These are phyloP conservation scores for Coelopa pilipes DNA, from an alignment of 2,888 invertebrate genomes.

Conservation along the genomic window DNA sequence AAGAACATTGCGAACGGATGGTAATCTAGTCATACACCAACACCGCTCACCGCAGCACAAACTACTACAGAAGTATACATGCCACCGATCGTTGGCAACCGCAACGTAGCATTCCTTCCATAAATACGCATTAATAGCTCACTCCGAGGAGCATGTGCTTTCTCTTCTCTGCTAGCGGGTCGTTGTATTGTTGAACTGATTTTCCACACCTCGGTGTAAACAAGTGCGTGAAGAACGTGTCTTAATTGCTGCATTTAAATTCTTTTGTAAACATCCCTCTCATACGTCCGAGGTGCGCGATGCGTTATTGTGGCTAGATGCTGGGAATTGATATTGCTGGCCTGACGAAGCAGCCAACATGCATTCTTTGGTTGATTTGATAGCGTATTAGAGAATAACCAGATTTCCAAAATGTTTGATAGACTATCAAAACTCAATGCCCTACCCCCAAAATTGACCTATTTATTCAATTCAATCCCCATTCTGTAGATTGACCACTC, in stretches of 20 bases:
- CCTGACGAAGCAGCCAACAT: not conserved
- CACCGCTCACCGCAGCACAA: not conserved
- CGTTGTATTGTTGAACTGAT: conserved; percentile 60
- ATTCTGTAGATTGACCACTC: too few species aligned
- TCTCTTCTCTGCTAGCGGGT: conserved; percentile 62
- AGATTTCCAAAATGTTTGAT: too few species aligned
- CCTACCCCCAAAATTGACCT: too few species aligned
- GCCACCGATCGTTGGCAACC: too few species aligned
- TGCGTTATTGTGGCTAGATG: not conserved
- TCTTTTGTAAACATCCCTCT: conserved; percentile 32
- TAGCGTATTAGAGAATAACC: too few species aligned
- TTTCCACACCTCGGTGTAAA: conserved; percentile 58
- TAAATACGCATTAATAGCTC: not conserved
- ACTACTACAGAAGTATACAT: too few species aligned
- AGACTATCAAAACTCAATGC: too few species aligned
- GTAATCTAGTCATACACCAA: not conserved
- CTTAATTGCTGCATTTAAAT: conserved; percentile 32
- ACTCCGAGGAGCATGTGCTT: conserved; percentile 61
- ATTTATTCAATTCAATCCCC: too few species aligned
- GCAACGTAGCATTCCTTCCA: not conserved
- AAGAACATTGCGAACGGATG: not conserved
- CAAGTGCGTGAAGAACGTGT: not conserved
- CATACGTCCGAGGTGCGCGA: not conserved
- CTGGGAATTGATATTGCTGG: not conserved
- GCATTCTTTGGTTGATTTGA: too few species aligned